Percentiles rank a stretch among this genome's conserved stretches.
Evolutionary conservation across 1,140 invertebrate genomes (phyloP).

Genomic region (Ridgeia piscesae): DNA sequence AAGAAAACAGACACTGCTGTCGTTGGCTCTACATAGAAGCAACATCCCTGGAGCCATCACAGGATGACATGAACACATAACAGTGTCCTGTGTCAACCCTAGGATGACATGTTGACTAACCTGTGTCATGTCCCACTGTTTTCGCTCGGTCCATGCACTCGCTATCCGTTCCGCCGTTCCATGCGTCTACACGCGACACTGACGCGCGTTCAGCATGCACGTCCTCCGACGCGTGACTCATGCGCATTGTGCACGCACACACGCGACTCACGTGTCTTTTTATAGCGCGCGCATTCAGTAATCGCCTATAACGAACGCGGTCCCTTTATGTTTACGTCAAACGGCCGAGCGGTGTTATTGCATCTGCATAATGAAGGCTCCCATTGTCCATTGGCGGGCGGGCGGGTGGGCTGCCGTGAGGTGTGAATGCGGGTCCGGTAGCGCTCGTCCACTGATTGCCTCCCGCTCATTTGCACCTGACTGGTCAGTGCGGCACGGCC

Average conservation of each 20-base stretch:
- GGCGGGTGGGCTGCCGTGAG: not conserved
- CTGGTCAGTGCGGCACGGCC: not conserved
- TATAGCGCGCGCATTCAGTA: not conserved
- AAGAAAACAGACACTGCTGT: no score
- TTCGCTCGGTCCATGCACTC: not conserved
- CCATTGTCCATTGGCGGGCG: not conserved
- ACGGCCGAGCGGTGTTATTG: not conserved
- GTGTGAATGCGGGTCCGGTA: not conserved
- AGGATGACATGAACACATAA: no score
- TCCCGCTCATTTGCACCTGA: not conserved
- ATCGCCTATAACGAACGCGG: not conserved
- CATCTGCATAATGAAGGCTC: constrained; percentile 4
- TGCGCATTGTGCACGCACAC: not conserved
- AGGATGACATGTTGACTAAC: not conserved
- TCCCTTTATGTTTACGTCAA: not conserved
- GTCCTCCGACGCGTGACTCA: not conserved
- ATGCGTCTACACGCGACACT: not conserved
- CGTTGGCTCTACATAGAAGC: no score
- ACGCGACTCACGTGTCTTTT: not conserved
- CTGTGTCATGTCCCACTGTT: not conserved
- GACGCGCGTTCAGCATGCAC: not conserved
- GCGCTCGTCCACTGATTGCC: not conserved
- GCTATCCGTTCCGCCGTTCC: not conserved
- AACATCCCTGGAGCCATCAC: no score
- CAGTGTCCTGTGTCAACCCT: not conserved